A percentile compares a stretch with the other conserved stretches of the same genome.
phyloP scores from a whole-genome alignment of 1,140 invertebrate genomes.

The Achatina immaculata region DNA sequence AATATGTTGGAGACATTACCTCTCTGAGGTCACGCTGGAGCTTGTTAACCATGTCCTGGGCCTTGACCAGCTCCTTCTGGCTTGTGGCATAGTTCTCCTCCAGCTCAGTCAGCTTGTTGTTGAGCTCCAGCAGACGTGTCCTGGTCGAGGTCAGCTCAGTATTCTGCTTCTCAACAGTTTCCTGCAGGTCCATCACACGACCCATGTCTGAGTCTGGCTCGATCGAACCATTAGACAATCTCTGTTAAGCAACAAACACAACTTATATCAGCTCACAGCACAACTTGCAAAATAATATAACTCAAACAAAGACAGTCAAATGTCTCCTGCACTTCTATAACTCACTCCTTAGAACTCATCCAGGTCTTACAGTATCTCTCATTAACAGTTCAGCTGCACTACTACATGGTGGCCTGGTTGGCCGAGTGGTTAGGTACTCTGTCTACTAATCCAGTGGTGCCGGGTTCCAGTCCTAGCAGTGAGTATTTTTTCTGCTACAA shows the following conservation, averaged over 20 bases:
- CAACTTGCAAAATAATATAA: not conserved
- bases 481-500: too few species aligned
- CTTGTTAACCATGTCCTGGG: conserved; percentile 92
- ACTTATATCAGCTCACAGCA: not conserved
- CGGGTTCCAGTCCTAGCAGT: too few species aligned
- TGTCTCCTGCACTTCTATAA: too few species aligned
- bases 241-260: conserved; percentile 69
- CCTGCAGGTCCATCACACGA: conserved; percentile 86
- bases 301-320: not conserved
- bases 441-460: too few species aligned
- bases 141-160: conserved; percentile 90
- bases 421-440: too few species aligned
- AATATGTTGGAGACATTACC: too few species aligned
- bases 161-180: conserved; percentile 91
- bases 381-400: too few species aligned
- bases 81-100: conserved; percentile 89
- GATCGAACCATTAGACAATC: conserved; percentile 76
- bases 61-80: conserved; percentile 93
- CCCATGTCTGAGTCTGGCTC: conserved; percentile 78
- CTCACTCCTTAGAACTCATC: too few species aligned
- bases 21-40: conserved; percentile 88
- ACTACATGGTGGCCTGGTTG: too few species aligned
- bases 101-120: conserved; percentile 88
- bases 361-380: too few species aligned
- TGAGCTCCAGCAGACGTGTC: conserved; percentile 87